A percentile compares a stretch with the other conserved stretches of the same genome.
phyloP scores from a whole-genome alignment of 2,113 vertebrate genomes.

The Rallus limicola region DNA sequence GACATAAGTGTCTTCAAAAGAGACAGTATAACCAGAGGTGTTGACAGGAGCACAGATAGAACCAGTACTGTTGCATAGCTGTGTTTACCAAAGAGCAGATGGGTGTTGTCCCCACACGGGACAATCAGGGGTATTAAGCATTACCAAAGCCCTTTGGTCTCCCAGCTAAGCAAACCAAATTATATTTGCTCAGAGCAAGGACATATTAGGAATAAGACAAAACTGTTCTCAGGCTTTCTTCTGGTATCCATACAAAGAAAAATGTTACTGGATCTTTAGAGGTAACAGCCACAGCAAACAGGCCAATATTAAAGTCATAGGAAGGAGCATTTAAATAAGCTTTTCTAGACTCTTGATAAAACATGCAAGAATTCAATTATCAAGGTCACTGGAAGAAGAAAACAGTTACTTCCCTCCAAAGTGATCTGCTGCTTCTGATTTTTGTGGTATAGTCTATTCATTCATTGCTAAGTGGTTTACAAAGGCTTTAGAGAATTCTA shows the following conservation, averaged over 20 bases:
- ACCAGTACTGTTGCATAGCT: not conserved
- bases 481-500: not conserved
- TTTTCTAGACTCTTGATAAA: not conserved
- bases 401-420: not conserved
- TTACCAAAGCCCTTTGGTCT: not conserved
- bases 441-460: not conserved
- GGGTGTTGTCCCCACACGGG: not conserved
- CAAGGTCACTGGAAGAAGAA: not conserved
- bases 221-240: not conserved
- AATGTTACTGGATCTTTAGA: not conserved
- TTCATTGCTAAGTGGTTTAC: not conserved
- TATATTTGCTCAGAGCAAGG: not conserved
- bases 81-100: constrained; percentile 19
- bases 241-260: not conserved
- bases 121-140: not conserved
- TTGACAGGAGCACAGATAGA: constrained; percentile 13
- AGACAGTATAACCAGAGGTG: constrained; percentile 19
- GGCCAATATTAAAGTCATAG: not conserved
- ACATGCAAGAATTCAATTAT: not conserved
- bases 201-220: not conserved
- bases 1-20: constrained; percentile 14
- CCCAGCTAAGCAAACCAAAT: constrained; percentile 31
- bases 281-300: not conserved
- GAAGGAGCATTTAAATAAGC: not conserved
- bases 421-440: not conserved